Conservation (phyloP, 2,113 vertebrate species). For the Pontoporia blainvillei region DNA sequence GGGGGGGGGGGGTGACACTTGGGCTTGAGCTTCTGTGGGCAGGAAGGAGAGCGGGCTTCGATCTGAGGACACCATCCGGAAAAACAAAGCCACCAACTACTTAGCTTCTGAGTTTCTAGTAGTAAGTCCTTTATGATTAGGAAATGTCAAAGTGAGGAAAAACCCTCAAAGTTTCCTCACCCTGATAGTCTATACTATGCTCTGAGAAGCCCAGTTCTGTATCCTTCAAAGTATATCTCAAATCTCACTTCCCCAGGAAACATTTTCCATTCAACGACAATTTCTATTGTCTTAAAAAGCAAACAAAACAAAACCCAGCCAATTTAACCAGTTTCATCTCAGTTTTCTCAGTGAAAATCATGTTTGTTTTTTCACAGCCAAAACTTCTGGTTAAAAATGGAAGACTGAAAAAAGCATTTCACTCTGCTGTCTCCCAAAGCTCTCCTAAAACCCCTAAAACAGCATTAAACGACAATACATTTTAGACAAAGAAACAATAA, state of each 20-base stretch:
- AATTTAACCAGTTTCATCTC: background rate
- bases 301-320: background rate
- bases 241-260: background rate
- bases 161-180: background rate
- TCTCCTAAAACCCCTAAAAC: background rate
- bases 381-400: background rate
- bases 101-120: background rate
- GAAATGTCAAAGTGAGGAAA: background rate
- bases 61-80: slow-evolving; percentile 86
- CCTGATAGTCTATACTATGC: background rate
- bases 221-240: background rate
- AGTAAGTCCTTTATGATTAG: background rate
- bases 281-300: background rate
- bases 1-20: slow-evolving; percentile 83
- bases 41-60: slow-evolving; percentile 81
- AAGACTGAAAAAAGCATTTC: background rate
- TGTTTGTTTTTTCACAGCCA: background rate
- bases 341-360: background rate
- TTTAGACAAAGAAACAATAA: too few relatives aligned
- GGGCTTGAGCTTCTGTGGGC: slow-evolving; percentile 79
- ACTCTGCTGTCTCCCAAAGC: background rate
- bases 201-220: background rate
- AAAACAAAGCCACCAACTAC: background rate
- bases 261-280: background rate
- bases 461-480: background rate